These are phyloP conservation scores for Diadema setosum DNA, from an alignment of 35 echinoderm and acorn worm species.

Conservation along the genomic window DNA sequence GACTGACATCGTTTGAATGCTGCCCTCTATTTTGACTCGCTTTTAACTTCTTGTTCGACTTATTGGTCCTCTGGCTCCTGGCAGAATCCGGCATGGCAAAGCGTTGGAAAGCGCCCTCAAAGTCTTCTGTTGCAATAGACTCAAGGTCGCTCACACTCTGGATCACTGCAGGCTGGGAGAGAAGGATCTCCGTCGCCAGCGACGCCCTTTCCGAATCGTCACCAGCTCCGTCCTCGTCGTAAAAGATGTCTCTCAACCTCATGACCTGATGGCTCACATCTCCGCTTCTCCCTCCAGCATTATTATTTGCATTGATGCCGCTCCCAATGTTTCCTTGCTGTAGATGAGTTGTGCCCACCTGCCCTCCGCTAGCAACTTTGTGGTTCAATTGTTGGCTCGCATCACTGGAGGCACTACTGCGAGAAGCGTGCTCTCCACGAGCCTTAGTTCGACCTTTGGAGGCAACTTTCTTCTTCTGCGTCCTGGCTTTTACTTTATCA, in stretches of 20 bases:
- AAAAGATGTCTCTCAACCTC: not conserved
- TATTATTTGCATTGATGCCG: not conserved
- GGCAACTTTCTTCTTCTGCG: not conserved
- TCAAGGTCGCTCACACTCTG: conserved; percentile 29
- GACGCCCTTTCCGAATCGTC: not conserved
- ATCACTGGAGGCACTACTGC: not conserved
- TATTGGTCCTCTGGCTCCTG: not conserved
- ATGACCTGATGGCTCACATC: not conserved
- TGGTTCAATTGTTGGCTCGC: not conserved
- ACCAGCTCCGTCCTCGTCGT: not conserved
- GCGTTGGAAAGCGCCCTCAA: conserved; percentile 46
- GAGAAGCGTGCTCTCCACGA: not conserved
- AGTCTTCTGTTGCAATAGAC: conserved; percentile 82
- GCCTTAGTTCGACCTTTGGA: not conserved
- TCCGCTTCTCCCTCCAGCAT: not conserved
- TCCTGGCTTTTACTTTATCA: not conserved
- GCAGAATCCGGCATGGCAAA: not conserved
- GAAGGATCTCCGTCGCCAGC: not conserved
- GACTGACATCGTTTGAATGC: not conserved
- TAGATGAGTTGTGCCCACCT: not conserved
- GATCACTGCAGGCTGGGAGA: not conserved
- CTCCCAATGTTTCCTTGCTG: not conserved
- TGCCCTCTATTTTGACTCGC: not conserved
- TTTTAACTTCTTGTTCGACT: not conserved
- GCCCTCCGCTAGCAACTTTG: not conserved